These are phyloP conservation scores for Tapirus indicus DNA, from an alignment of 2,797 vertebrate genomes.

Conservation along the genomic window DNA sequence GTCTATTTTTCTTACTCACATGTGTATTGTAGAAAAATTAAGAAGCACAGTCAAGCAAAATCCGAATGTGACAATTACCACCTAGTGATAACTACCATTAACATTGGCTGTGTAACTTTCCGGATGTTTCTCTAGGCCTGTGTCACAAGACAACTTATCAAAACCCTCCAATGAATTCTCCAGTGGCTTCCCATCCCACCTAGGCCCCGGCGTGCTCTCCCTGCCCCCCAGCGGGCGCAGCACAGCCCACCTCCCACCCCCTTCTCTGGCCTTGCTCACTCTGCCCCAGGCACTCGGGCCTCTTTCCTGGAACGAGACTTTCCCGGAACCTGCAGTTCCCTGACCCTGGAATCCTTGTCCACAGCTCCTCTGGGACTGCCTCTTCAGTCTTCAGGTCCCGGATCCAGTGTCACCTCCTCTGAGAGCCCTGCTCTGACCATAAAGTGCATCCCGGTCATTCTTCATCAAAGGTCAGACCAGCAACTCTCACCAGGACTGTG, in stretches of 20 bases:
- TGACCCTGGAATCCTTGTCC: background rate
- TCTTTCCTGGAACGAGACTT: background rate
- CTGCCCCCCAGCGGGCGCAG: no score
- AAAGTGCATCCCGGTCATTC: accelerated
- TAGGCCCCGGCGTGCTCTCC: accelerated
- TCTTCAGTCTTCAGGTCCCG: background rate
- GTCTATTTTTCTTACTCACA: background rate
- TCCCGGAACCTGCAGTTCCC: background rate
- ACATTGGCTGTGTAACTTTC: background rate
- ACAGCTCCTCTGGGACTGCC: no score
- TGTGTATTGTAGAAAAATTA: accelerated
- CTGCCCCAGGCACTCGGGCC: background rate
- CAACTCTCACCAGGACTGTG: accelerated
- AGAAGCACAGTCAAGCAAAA: background rate
- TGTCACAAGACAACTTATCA: background rate
- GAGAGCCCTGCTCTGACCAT: background rate
- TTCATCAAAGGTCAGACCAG: background rate
- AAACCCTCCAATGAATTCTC: background rate
- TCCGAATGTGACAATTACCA: background rate
- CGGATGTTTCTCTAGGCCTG: background rate
- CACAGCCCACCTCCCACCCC: accelerated
- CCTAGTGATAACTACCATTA: accelerated
- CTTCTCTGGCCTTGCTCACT: background rate
- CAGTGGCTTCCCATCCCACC: background rate
- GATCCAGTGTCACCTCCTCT: background rate